Evolutionary conservation across 2,888 invertebrate genomes (phyloP), one percentile per base, ranked within the genome.

Genomic region (Dilophus febrilis): DNA sequence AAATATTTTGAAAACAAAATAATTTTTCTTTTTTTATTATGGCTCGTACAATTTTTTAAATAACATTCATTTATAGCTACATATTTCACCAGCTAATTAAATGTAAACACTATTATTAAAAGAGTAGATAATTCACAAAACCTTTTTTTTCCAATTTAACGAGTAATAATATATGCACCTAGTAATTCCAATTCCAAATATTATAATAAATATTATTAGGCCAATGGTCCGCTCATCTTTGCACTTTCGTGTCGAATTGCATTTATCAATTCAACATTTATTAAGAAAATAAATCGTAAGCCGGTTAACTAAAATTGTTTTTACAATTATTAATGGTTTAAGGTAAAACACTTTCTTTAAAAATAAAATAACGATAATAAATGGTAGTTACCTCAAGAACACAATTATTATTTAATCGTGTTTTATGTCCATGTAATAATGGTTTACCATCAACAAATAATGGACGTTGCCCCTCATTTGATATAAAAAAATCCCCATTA

Each of bases 381-480:
- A n/a, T n/a, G n/a, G 22, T 22, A 42, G 53, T 50, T 60, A 84
- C 85, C 74, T 97, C 95, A 40, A 97, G 82, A 11, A 94, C 85
- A 46, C 90, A 85, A 59, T 94, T 94, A 61, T 95, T 88, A 54
- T 81, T 83, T 13, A 97, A 69, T 51, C 87, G 81, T 41, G 85
- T 81, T 67, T 90, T 91, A 61, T 81, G 85, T 35, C 90, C 91
- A 38, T 77, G 74, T 10, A 90, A 68, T 40, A 97, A 72, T 1
- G 94, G 91, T 44, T 82, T 74, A 2, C 94, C 91, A 59, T 97
- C 94, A 5, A 97, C 84, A 59, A 86, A 92, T 52, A 97, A 81
- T 3, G 94, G 85, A 44, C 94, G 67, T 56, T 91, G 90, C 16
- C 95, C 97, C 59, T 94, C 92, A 35, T 95, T 95, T 16, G 85